These are phyloP conservation scores for Oxygymnocypris stewartii DNA, from an alignment of 2,113 vertebrate genomes.

Conservation along the genomic window DNA sequence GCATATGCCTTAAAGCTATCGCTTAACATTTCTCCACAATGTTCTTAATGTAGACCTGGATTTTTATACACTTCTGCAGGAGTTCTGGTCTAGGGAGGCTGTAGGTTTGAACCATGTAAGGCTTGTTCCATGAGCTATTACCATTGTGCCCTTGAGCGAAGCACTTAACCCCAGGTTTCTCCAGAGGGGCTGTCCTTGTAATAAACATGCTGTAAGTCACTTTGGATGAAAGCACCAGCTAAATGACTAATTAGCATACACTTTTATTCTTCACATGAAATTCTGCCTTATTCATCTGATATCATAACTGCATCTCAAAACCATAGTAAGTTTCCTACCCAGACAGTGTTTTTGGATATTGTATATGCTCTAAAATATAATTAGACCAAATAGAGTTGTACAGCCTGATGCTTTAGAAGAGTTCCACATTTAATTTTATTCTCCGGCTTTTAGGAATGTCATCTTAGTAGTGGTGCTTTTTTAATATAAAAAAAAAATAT, in stretches of 20 bases:
- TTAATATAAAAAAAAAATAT: neutral
- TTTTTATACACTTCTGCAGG: conserved; percentile 19
- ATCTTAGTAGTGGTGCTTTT: neutral
- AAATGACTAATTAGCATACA: conserved; percentile 34
- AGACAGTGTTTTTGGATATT: neutral
- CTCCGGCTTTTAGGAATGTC: neutral
- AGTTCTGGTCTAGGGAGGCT: conserved; percentile 21
- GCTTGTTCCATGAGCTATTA: conserved; percentile 2
- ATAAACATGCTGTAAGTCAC: conserved; percentile 11
- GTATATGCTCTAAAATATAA: neutral
- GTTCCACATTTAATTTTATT: neutral
- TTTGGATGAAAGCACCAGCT: conserved; percentile 17
- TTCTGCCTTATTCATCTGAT: conserved; percentile 52
- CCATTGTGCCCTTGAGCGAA: conserved; percentile 14
- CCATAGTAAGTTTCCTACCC: neutral
- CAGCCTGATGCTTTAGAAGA: neutral
- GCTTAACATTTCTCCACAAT: neutral
- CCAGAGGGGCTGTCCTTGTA: conserved; percentile 21
- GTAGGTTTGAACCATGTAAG: conserved; percentile 11
- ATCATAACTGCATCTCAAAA: neutral
- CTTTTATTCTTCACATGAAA: conserved; percentile 69
- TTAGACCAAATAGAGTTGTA: neutral
- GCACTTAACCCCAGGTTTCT: neutral
- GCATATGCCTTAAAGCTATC: neutral
- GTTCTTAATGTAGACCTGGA: neutral